phyloP scores from a whole-genome alignment of 1,140 invertebrate genomes.

The Drosophila tristis region DNA sequence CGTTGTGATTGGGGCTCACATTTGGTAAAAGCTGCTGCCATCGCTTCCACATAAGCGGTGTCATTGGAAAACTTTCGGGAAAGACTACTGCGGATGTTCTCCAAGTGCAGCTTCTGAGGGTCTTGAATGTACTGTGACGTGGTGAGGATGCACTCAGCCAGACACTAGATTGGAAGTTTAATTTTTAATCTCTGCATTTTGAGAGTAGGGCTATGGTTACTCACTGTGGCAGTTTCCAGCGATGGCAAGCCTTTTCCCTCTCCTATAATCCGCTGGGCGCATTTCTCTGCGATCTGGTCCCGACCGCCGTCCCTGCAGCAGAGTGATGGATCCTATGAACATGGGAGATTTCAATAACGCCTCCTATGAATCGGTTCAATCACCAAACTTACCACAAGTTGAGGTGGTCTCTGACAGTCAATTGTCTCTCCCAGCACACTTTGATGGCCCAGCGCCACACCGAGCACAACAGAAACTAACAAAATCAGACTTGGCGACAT shows the following conservation, averaged over 20 bases:
- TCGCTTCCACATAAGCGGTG: conserved; percentile 60
- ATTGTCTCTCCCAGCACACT: conserved; percentile 48
- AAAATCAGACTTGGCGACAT: conserved; percentile 41
- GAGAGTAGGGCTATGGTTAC: neutral
- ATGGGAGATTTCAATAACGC: neutral
- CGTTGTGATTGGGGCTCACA: conserved; percentile 65
- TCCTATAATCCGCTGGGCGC: conserved; percentile 57
- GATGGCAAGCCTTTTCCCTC: conserved; percentile 49
- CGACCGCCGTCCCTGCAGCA: conserved; percentile 75
- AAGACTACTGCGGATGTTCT: conserved; percentile 53
- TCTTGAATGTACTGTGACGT: conserved; percentile 58
- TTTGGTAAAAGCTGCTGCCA: conserved; percentile 57
- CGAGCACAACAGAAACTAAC: conserved; percentile 29
- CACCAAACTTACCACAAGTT: conserved; percentile 59
- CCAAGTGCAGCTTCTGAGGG: conserved; percentile 52
- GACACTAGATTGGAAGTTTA: conserved; percentile 41
- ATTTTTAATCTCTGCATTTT: fast-evolving
- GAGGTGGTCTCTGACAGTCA: conserved; percentile 74
- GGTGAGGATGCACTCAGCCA: conserved; percentile 72
- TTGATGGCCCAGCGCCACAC: neutral
- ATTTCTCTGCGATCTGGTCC: conserved; percentile 57
- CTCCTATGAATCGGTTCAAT: neutral
- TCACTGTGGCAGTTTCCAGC: conserved; percentile 66
- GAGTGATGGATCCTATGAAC: conserved; percentile 57
- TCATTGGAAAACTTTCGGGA: conserved; percentile 68